phyloP scores from a whole-genome alignment of 2,797 vertebrate species.

The Syngnathus rostellatus region DNA sequence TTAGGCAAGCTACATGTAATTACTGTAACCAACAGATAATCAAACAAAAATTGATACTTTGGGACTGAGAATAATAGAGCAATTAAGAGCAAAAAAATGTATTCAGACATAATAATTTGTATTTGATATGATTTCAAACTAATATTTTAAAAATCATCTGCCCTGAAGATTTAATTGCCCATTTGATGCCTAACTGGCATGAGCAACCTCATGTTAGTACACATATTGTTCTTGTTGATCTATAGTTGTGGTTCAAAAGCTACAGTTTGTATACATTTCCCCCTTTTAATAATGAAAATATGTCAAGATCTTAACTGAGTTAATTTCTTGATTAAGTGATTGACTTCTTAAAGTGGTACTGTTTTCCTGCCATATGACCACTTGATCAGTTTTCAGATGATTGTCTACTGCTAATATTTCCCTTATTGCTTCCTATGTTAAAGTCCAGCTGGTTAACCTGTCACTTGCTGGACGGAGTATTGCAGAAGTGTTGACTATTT shows the following conservation, averaged over 20 bases:
- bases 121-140: neutral
- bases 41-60: no score
- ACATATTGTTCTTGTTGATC: neutral
- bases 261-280: neutral
- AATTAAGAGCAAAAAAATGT: neutral
- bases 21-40: no score
- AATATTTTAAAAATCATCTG: neutral
- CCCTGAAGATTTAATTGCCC: neutral
- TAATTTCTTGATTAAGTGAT: neutral
- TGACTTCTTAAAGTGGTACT: neutral
- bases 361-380: neutral
- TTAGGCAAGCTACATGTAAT: neutral
- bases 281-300: neutral
- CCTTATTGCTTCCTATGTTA: constrained; percentile 11
- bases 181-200: neutral
- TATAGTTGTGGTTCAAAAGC: neutral
- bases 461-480: neutral
- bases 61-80: no score
- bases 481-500: constrained; percentile 12
- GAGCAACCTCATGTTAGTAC: neutral
- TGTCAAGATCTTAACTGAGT: neutral
- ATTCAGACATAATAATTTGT: neutral
- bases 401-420: constrained; percentile 1
- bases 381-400: neutral
- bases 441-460: constrained; percentile 18